Percentiles rank a stretch among this genome's conserved stretches.
phyloP scores from a whole-genome alignment of 92 coral and sea anemone species.

The Scolanthus callimorphus region DNA sequence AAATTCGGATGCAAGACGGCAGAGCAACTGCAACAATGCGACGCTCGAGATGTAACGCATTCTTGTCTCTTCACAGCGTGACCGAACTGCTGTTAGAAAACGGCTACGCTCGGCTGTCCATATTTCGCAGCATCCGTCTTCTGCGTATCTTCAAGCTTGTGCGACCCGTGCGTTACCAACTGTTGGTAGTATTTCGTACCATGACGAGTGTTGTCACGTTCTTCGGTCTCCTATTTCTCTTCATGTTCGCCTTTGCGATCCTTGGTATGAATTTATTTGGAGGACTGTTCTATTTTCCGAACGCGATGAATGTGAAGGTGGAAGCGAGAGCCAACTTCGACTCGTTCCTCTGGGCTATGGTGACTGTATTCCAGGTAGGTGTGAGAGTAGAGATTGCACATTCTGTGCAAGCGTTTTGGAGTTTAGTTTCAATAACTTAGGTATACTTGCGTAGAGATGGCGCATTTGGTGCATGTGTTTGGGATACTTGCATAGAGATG shows the following conservation, averaged over 20 bases:
- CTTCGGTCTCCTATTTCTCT: conserved; percentile 85
- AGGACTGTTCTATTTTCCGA: conserved; percentile 66
- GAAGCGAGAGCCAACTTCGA: conserved; percentile 83
- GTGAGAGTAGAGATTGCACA: too few relatives aligned
- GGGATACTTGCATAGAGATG: too few relatives aligned
- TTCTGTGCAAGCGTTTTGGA: too few relatives aligned
- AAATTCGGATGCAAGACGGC: too few relatives aligned
- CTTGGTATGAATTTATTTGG: conserved; percentile 98
- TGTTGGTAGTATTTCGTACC: conserved; percentile 79
- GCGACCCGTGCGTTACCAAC: conserved; percentile 95
- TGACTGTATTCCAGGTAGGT: conserved; percentile 92
- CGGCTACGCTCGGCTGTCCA: conserved; percentile 70
- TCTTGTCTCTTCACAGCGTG: conserved; percentile 54
- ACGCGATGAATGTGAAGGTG: conserved; percentile 50
- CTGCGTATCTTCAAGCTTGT: conserved; percentile 96
- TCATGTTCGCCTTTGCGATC: conserved; percentile 95
- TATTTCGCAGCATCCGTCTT: conserved; percentile 88
- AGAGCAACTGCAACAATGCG: too few relatives aligned
- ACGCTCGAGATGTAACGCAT: too few relatives aligned
- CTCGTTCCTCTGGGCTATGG: conserved; percentile 90
- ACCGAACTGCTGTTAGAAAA: conserved; percentile 67
- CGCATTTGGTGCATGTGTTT: too few relatives aligned
- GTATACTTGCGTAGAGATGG: too few relatives aligned
- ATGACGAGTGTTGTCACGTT: conserved; percentile 97
- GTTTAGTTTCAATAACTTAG: too few relatives aligned